Base-by-base conservation (phyloP, 2,888 invertebrate genomes). In the Synanthedon myopaeformis region DNA sequence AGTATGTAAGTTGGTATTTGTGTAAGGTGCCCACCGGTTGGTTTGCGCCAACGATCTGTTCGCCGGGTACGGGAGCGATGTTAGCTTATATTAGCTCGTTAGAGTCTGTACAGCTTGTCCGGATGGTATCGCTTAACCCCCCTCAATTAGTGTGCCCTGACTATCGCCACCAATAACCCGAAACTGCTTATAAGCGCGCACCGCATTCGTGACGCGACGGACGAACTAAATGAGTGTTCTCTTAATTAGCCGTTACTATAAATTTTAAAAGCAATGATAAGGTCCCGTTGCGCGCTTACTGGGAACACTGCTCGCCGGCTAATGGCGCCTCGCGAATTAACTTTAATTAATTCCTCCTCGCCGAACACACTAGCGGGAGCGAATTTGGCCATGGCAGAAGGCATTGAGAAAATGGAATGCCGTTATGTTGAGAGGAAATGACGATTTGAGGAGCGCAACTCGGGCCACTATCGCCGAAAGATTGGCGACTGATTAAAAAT, bases 211-310 rank as follows among this genome's bases (percentile, higher is more conserved):
- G 80, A 82, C 76, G 74, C 72, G 66, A 71, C 60, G 66, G 70
- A 69, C 75, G 63, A 70, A 72, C 74, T 69, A 72, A 80, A 76
- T 73, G 74, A 76, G 69, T 75, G 68, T 77, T 74, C 76, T 76
- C 74, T 81, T 84, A 85, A 83, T 83, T 85, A 84, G 77, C 72
- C 74, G 77, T 76, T 78, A 75, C 79, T 74, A 83, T 82, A 84
- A 79, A 83, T 82, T 84, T 82, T 76, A 77, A 79, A 76, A 72
- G 70, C 77, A 61, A 70, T 75, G 82, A 82, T 82, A 83, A 82
- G 77, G 79, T 80, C 76, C 85, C 82, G 84, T 82, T 78, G 64
- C 60, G 59, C 66, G 66, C 61, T 67, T 67, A 64, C 68, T 67
- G 71, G 61, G 67, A 72, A 71, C 70, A 68, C 62, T 60, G 66